These are phyloP conservation scores for Capricornis sumatraensis DNA, from an alignment of 2,113 vertebrate genomes.

Conservation along the genomic window DNA sequence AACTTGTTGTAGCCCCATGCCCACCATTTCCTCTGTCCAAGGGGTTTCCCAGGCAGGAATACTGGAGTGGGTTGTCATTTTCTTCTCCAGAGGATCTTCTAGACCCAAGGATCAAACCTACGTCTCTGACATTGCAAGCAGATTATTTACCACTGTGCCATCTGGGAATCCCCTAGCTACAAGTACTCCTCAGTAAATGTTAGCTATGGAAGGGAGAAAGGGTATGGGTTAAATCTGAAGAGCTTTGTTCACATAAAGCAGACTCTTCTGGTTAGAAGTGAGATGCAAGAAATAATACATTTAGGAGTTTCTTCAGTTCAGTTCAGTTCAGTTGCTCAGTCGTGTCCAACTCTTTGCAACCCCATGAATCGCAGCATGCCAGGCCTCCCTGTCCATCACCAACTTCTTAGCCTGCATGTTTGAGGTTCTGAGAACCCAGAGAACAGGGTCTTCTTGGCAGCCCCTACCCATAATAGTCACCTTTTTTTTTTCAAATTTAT, in stretches of 20 bases:
- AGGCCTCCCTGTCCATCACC: too few relatives aligned
- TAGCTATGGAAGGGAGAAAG: neutral
- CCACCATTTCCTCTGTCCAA: neutral
- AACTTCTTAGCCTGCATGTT: neutral
- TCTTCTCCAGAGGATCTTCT: neutral
- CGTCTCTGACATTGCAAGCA: neutral
- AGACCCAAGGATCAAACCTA: neutral
- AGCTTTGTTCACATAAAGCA: neutral
- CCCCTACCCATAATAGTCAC: neutral
- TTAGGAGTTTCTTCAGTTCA: neutral
- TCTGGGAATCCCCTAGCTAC: neutral
- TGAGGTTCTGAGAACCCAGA: neutral
- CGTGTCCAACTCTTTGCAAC: rapidly evolving
- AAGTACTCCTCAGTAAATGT: neutral
- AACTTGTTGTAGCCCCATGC: neutral
- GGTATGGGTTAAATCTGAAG: neutral
- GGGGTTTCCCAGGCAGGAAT: neutral
- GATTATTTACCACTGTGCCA: neutral
- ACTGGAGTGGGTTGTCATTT: neutral
- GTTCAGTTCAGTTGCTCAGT: too few relatives aligned
- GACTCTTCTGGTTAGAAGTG: neutral
- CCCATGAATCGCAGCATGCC: rapidly evolving
- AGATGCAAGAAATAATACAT: neutral
- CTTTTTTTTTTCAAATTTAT: neutral
- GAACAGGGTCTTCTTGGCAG: neutral